Base-by-base conservation (phyloP, 1,140 invertebrate genomes). In the Schlechtendalia chinensis region DNA sequence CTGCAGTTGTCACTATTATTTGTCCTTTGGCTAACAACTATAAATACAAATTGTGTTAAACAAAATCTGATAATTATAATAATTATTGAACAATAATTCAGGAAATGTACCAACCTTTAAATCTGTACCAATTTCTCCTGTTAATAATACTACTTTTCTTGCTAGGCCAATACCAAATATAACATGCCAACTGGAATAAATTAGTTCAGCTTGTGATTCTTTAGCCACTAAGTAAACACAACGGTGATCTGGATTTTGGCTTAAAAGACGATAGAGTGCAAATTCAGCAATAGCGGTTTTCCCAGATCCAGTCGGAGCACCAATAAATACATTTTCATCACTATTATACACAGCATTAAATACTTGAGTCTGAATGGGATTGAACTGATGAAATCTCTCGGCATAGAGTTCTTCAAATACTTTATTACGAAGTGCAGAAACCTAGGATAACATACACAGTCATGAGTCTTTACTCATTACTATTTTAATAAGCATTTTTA, bases 291-390 rank as follows among this genome's bases (percentile, higher is more conserved):
- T 95, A 2, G 97, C 93, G 1, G 96, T 97, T 87, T 99, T 99
- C 0, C 97, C 97, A 53, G 96, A 97, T 0, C 98, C 98, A 17
- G 96, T 96, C 1, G 98, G 98, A 0, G 98, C 97, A 11, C 97
- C 98, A 81, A 99, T 92, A 86, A 99, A 98, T 1, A 99, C 94
- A 87, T 99, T 99, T 84, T 99, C 98, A 86, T 99, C 97, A 19
- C 93, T 96, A 87, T 99, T 99, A 86, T 99, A 99, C 1, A 99
- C 92, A 0, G 97, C 94, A 86, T 99, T 99, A 85, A 99, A 99
- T 6, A 99, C 97, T 89, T 99, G 98, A 0, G 98, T 99, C 86
- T 99, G 98, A 82, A 99, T 98, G 0, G 98, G 96, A 88, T 99
- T 99, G 86, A 99, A 99, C 85, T 97, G 95, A 17, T 91, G 91